Evolutionary conservation across 2,888 invertebrate species (phyloP).

Genomic region (Rugalucina vietnamica): DNA sequence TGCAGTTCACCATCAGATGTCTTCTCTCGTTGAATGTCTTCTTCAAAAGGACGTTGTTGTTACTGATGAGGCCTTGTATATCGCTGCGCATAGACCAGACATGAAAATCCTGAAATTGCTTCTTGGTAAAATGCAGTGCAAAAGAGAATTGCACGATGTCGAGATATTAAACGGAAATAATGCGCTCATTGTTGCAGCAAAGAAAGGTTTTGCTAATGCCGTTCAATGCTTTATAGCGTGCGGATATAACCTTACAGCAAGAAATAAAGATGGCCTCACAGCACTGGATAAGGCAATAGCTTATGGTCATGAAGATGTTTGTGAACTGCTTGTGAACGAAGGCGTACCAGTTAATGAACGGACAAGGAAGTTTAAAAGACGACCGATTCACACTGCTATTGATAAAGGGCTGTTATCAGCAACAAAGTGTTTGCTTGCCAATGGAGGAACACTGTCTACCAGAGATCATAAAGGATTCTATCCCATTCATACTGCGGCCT

Average conservation of each 20-base stretch:
- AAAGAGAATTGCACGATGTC: neutral
- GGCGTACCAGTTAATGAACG: conserved; percentile 33
- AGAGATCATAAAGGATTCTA: conserved; percentile 50
- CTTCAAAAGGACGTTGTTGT: conserved; percentile 2
- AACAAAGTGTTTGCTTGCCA: conserved; percentile 18
- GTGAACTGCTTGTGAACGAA: conserved; percentile 15
- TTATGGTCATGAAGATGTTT: conserved; percentile 18
- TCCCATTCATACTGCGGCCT: conserved; percentile 45
- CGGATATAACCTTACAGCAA: conserved; percentile 16
- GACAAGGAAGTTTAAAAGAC: conserved; percentile 38
- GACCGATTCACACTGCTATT: conserved; percentile 46
- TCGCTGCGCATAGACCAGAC: conserved; percentile 18
- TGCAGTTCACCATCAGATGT: conserved; percentile 19
- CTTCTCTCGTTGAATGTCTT: conserved; percentile 9
- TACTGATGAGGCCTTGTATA: conserved; percentile 25
- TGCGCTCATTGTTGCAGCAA: conserved; percentile 32
- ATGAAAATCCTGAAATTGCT: neutral
- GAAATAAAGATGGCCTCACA: conserved; percentile 27
- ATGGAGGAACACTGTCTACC: conserved; percentile 18
- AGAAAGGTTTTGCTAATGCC: conserved; percentile 18
- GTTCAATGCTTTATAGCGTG: conserved; percentile 20
- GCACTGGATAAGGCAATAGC: conserved; percentile 36
- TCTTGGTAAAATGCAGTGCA: neutral
- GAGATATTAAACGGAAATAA: conserved; percentile 30
- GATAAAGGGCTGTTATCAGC: conserved; percentile 20